Conservation (phyloP, 2,113 vertebrate species). For the Chloropsis hardwickii region DNA sequence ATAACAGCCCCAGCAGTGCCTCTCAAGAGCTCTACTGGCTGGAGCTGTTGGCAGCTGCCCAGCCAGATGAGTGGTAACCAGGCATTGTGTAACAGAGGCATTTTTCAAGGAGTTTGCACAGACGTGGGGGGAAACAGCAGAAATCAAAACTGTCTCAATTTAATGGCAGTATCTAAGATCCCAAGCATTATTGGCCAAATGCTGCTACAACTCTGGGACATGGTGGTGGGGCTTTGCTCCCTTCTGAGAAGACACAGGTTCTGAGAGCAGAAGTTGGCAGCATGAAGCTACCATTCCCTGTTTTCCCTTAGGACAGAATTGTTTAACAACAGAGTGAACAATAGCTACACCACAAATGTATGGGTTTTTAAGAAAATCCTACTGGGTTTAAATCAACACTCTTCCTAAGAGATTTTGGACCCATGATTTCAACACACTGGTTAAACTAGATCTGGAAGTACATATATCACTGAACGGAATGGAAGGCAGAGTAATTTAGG, state of each 20-base stretch:
- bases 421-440: background rate
- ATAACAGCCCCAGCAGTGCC: background rate
- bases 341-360: background rate
- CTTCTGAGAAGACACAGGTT: background rate
- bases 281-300: background rate
- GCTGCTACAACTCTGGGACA: background rate
- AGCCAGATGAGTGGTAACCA: background rate
- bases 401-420: background rate
- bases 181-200: background rate
- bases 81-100: background rate
- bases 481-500: background rate
- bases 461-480: background rate
- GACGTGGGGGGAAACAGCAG: background rate
- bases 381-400: background rate
- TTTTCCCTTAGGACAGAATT: background rate
- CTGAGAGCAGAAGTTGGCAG: background rate
- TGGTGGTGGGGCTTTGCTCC: background rate
- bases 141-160: background rate
- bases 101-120: background rate
- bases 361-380: background rate
- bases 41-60: background rate
- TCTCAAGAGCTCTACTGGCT: background rate
- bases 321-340: background rate
- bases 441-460: background rate
- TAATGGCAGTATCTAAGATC: background rate